Evolutionary conservation across 2,888 invertebrate genomes (phyloP), one percentile per base, ranked within the genome.

Genomic region (Lamproptera curius): DNA sequence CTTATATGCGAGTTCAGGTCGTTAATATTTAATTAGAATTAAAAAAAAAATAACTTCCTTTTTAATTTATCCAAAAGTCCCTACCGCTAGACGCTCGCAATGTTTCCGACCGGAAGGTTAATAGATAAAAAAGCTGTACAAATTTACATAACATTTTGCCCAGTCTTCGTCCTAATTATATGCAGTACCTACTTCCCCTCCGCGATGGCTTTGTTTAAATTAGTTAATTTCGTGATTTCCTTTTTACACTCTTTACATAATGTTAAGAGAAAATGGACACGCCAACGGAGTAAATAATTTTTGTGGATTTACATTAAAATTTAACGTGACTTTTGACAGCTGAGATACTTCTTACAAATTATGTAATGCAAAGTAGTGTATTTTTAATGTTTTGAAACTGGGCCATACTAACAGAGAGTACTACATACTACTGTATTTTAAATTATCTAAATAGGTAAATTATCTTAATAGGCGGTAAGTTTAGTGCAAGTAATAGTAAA

Each of bases 141-240:
- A 87, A 86, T 87, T 87, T 87, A 75, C 86, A 85, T 86, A 82
- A 76, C 79, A 80, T 82, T 85, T 85, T 81, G n/a, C n/a, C n/a
- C n/a, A n/a, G n/a, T 82, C 74, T 71, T 74, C 74, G 73, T 74
- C 63, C 63, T 59, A 62, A 75, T 73, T 46, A 84, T 84, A 84
- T 85, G 81, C 83, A 82, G 83, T 76, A 73, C 65, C 73, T n/a
- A n/a, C 67, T 63, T 69, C 65, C 70, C 66, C 71, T 71, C 73
- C 71, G 76, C 71, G 65, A 73, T 74, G 73, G 73, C 75, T 76
- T 80, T 81, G 76, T 84, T 84, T 78, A 80, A 82, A 82, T 81
- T 78, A 81, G 75, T 72, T 71, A 76, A 77, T 73, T 75, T 65
- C 65, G 73, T 72, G 80, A 81, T 80, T 81, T 51, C 61, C 66